Conservation (phyloP, 2,113 vertebrate species). For the Xenus cinereus region DNA sequence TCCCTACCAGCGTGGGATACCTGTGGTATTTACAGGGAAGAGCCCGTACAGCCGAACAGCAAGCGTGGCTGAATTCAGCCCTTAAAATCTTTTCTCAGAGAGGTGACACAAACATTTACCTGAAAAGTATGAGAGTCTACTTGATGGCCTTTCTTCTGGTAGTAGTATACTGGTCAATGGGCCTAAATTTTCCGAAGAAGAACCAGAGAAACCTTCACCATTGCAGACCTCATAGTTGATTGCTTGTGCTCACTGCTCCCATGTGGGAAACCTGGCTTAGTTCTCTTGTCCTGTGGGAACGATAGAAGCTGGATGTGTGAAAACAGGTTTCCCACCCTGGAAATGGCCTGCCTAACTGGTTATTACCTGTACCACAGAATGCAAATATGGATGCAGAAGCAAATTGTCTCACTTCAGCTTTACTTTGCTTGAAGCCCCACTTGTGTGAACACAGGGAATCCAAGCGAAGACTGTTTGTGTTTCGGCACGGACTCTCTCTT, state of each 20-base stretch:
- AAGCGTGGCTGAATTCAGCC: not conserved
- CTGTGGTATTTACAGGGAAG: not conserved
- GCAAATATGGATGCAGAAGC: not conserved
- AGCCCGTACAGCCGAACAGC: not conserved
- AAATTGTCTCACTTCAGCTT: not conserved
- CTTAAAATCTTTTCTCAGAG: not conserved
- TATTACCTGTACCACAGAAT: not conserved
- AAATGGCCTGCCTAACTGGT: not conserved
- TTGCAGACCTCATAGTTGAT: not conserved
- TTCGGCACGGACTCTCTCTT: not conserved
- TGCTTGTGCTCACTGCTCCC: not conserved
- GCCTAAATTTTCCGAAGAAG: not conserved
- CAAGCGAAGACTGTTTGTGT: not conserved
- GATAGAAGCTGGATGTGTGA: not conserved
- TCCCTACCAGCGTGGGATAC: not conserved
- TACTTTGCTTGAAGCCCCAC: not conserved
- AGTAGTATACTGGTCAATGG: not conserved
- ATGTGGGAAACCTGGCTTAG: not conserved
- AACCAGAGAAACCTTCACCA: not conserved
- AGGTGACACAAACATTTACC: not conserved
- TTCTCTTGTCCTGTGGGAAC: not conserved
- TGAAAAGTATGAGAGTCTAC: not conserved
- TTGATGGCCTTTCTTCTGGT: not conserved
- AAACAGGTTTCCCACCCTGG: constrained; percentile 10
- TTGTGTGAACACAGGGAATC: not conserved